Evolutionary conservation across 2,888 invertebrate genomes (phyloP).

Genomic region (Mythimna impura): DNA sequence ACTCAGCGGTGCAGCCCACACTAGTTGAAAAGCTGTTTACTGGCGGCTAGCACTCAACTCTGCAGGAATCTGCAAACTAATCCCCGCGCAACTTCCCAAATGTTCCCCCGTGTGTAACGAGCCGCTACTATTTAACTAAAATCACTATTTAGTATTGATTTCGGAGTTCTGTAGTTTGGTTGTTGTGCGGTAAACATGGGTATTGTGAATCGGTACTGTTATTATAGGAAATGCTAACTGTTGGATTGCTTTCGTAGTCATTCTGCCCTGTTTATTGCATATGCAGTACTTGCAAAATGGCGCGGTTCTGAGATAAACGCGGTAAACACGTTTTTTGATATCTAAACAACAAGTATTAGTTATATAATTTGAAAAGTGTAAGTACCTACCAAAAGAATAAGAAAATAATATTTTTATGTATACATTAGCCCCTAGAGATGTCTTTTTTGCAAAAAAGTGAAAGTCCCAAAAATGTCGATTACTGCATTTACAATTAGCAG

Average conservation of each 20-base stretch:
- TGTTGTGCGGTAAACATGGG: conserved; percentile 10
- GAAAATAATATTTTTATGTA: no score
- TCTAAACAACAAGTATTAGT: no score
- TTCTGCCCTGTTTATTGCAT: no score
- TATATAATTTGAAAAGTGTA: no score
- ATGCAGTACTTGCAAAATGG: no score
- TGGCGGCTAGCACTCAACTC: conserved; percentile 35
- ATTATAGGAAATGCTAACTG: background rate
- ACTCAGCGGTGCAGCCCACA: conserved; percentile 48
- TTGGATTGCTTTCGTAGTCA: background rate
- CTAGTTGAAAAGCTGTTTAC: conserved; percentile 67
- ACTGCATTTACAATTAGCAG: no score
- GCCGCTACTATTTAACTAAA: conserved; percentile 48
- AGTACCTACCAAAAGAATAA: no score
- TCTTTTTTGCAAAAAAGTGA: no score
- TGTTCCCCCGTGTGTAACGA: conserved; percentile 49
- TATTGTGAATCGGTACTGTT: conserved; percentile 24
- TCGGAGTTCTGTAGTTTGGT: conserved; percentile 28
- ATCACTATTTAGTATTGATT: conserved; percentile 51
- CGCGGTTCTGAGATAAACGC: no score
- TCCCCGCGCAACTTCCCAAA: conserved; percentile 57
- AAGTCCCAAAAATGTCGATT: no score
- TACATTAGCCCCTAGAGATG: no score
- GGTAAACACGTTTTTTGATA: no score
- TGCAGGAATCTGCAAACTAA: conserved; percentile 69